Conservation (phyloP, 2,888 invertebrate species). For the Acanthosepion esculentum region DNA sequence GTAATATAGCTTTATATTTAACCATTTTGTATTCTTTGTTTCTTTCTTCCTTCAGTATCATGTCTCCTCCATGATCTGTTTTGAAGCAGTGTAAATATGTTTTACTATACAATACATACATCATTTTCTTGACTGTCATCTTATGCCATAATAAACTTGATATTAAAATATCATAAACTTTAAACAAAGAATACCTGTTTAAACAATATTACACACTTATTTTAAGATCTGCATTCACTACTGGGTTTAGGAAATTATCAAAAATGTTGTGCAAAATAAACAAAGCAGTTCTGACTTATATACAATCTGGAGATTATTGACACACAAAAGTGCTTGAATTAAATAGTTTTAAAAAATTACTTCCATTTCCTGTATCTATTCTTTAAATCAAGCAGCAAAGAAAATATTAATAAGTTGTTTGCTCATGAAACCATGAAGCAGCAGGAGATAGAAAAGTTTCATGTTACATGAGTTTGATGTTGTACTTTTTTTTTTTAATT, state of each 20-base stretch:
- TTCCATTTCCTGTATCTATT: background rate
- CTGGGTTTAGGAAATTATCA: background rate
- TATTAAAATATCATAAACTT: conserved; percentile 24
- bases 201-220: background rate
- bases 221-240: background rate
- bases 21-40: background rate
- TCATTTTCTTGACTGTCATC: background rate
- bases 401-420: conserved; percentile 33
- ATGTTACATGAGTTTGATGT: background rate
- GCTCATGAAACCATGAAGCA: conserved; percentile 33
- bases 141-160: background rate
- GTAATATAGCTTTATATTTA: background rate
- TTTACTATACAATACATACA: background rate
- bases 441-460: conserved; percentile 20
- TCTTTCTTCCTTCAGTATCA: background rate
- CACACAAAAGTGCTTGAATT: conserved; percentile 33
- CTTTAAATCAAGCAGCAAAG: conserved; percentile 6
- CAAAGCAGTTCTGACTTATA: background rate
- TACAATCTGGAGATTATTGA: conserved; percentile 33
- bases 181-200: background rate
- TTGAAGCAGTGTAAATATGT: background rate
- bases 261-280: background rate
- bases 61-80: background rate
- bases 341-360: background rate
- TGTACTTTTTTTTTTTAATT: background rate